Evolutionary conservation across 2,113 vertebrate genomes (phyloP), one percentile per base, ranked within the genome.

Genomic region (Paraplagusia blochii): DNA sequence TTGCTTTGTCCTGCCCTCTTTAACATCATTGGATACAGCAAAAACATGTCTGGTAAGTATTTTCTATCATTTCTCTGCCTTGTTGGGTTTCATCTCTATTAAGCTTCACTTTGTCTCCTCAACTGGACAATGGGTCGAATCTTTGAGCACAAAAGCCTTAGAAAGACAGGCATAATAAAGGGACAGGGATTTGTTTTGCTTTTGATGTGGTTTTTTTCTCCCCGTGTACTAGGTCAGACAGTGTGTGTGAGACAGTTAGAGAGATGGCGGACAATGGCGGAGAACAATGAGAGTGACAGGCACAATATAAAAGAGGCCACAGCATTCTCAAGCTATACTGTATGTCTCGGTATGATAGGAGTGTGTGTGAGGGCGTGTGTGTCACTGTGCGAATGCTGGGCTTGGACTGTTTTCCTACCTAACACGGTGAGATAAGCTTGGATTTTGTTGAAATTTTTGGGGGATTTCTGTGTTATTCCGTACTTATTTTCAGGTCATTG

Each of bases 261-360:
- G 72, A 49, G 68, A 72, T 59, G n/a, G 19, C 1, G 7, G 39
- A 78, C 62, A 73, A 80, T 57, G 46, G 60, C 18, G 45, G 50
- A 34, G 54, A 47, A 82, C 69, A 82, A 87, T 69, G 63, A 63
- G 4, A 48, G 54, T 53, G 66, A 47, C 18, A 73, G 69, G 49
- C 78, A 53, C 55, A 34, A 40, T 88, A 90, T 90, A 91, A 88
- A 88, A 78, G 68, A 53, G 17, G 57, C 52, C 42, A 36, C 3
- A 39, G 57, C 33, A 43, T 62, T 70, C 54, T 63, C 66, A 75
- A 54, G 35, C 34, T 39, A 44, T 22, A 15, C 35, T 49, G 35
- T 22, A 17, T 44, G 44, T 77, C 16, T 19, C 1, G 48, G 63
- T 35, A 66, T 70, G 43, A 73, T 59, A 63, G 18, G 36, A 68